Percentiles rank a stretch among this genome's conserved stretches.
phyloP scores from a whole-genome alignment of 2,888 invertebrate species.

The Frankliniella fusca region DNA sequence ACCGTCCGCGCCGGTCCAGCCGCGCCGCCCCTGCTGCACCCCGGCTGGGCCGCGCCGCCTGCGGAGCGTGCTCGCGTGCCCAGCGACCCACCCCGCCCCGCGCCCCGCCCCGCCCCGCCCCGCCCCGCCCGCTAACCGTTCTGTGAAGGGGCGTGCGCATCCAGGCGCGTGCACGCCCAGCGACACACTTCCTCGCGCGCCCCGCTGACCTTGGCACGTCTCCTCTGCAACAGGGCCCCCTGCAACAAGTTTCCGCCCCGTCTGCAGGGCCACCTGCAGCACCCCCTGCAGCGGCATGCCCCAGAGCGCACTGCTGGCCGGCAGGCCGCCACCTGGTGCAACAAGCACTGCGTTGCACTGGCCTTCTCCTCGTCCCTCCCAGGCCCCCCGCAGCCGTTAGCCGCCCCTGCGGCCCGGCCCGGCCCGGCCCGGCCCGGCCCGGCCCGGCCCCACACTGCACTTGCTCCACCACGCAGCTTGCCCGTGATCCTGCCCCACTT shows the following conservation, averaged over 20 bases:
- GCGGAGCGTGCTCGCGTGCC: too few relatives aligned
- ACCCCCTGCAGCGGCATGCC: too few relatives aligned
- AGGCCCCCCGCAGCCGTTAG: too few relatives aligned
- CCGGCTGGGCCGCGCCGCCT: too few relatives aligned
- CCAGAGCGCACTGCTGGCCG: too few relatives aligned
- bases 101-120: too few relatives aligned
- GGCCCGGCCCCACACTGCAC: too few relatives aligned
- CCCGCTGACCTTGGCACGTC: background rate
- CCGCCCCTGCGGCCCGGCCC: background rate
- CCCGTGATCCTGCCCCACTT: too few relatives aligned
- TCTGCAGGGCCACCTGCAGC: background rate
- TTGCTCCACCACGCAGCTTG: too few relatives aligned
- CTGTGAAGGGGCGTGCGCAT: background rate
- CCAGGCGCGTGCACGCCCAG: background rate
- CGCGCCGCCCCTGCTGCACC: background rate
- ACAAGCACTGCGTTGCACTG: background rate
- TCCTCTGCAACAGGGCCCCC: background rate
- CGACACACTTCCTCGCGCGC: conserved; percentile 10
- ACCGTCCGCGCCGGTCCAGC: background rate
- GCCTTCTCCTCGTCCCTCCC: background rate
- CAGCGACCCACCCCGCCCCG: too few relatives aligned
- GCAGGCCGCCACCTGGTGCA: too few relatives aligned
- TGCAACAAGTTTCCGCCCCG: background rate
- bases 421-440: background rate
- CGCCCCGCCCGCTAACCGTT: background rate